These are phyloP conservation scores for Illadopsis cleaveri DNA, from an alignment of 2,113 vertebrate species.

Conservation along the genomic window DNA sequence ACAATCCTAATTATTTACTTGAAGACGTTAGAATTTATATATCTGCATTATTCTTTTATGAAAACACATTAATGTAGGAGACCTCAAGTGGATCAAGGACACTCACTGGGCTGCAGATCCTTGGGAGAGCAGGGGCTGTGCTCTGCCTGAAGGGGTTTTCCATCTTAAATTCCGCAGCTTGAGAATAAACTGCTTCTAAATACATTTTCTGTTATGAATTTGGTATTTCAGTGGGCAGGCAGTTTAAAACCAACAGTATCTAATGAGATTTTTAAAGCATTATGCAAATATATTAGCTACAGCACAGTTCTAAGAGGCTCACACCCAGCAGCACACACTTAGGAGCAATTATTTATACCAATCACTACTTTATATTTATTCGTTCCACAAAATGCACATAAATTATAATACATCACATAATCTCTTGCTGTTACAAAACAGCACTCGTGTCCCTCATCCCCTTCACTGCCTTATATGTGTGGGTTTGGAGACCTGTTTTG, in stretches of 20 bases:
- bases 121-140: background rate
- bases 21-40: background rate
- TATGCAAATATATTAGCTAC: slow-evolving; percentile 4
- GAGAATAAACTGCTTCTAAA: slow-evolving; percentile 2
- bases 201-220: background rate
- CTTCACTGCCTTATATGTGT: background rate
- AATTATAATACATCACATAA: slow-evolving; percentile 1
- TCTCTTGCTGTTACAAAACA: background rate
- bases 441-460: background rate
- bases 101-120: background rate
- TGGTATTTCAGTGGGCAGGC: background rate
- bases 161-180: background rate
- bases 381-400: slow-evolving; percentile 10
- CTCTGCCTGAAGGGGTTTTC: background rate
- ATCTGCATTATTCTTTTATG: background rate
- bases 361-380: slow-evolving; percentile 24
- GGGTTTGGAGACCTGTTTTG: background rate
- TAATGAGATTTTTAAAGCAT: slow-evolving; percentile 19
- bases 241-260: slow-evolving; percentile 1
- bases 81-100: background rate
- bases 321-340: background rate
- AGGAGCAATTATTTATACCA: slow-evolving; percentile 23
- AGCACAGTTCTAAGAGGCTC: background rate
- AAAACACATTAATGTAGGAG: background rate
- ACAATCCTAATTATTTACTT: background rate